Conservation (phyloP, 2,113 vertebrate genomes). For the Xiphophorus maculatus region DNA sequence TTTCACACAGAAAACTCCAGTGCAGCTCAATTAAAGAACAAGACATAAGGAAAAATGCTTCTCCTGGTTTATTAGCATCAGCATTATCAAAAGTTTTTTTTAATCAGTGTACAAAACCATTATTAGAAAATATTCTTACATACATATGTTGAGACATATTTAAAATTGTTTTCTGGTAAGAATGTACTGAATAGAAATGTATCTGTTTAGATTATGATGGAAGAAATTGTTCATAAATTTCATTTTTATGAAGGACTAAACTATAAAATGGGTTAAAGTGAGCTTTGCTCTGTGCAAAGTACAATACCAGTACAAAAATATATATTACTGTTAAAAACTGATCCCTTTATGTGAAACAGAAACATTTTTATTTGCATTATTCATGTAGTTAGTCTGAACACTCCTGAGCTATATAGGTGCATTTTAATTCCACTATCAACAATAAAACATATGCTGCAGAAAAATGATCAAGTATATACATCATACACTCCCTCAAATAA, state of each 20-base stretch:
- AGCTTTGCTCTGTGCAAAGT: conserved; percentile 31
- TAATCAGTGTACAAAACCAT: conserved; percentile 51
- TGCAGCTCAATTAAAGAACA: conserved; percentile 2
- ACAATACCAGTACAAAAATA: conserved; percentile 9
- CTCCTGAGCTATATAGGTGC: conserved; percentile 37
- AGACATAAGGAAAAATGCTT: not conserved
- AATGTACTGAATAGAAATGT: not conserved
- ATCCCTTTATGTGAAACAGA: not conserved
- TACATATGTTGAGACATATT: conserved; percentile 1
- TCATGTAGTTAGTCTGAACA: conserved; percentile 27
- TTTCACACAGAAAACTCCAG: not conserved
- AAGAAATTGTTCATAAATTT: too few species aligned
- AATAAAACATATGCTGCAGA: not conserved
- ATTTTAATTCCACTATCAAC: conserved; percentile 13
- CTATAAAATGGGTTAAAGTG: conserved; percentile 1
- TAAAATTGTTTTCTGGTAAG: conserved; percentile 12
- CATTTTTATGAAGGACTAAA: conserved; percentile 1
- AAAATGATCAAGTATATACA: conserved; percentile 27
- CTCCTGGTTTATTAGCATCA: conserved; percentile 47
- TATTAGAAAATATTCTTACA: conserved; percentile 38
- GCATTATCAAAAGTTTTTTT: conserved; percentile 22
- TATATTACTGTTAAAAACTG: not conserved
- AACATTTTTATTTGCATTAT: conserved; percentile 23
- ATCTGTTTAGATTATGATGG: not conserved
- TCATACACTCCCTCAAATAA: conserved; percentile 26